Base-by-base conservation (phyloP, 2,888 invertebrate species). In the Brachylomia viminalis region DNA sequence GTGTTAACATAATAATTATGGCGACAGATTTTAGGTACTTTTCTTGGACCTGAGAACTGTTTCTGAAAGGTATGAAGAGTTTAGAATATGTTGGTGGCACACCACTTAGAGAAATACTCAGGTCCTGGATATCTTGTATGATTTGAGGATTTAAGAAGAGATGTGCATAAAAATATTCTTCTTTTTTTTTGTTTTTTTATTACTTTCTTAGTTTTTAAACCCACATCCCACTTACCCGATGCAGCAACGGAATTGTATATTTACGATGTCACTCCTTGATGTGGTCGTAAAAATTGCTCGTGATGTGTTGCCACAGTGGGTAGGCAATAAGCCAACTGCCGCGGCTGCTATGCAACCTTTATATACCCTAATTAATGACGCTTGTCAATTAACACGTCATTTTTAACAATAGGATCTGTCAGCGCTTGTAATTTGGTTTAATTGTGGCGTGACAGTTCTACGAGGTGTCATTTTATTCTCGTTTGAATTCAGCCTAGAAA, bases 341-440 rank as follows among this genome's bases (percentile, higher is more conserved):
- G 38, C 54, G n/a, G n/a, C n/a, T n/a, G 82, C 54, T 59, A 80
- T 80, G 85, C 73, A 83, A 83, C 83, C 83, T 83, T 82, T 83
- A 67, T 23, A 82, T 82, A 62, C 65, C 47, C 59, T 68, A 82
- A 77, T 73, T 85, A 82, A 67, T 77, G 58, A 70, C 54, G 38
- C 52, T 67, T 61, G 86, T 83, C 83, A 74, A 85, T 85, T 83
- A 85, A 38, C 83, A 78, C 73, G 27, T 78, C 33, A 82, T 83
- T 74, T 58, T 56, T 76, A 68, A 77, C 64, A 71, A 62, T 82
- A 82, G 71, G 27, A 85, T 82, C 71, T 85, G 78, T 82, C 86
- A 61, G 3, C 78, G 27, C 11, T 30, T 6, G 20, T 71, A 38
- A 58, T 81, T 68, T 38, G 56, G 27, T 64, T 30, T 67, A 59